Conservation (phyloP, 2,888 invertebrate species). For the Sthenelais limicola region DNA sequence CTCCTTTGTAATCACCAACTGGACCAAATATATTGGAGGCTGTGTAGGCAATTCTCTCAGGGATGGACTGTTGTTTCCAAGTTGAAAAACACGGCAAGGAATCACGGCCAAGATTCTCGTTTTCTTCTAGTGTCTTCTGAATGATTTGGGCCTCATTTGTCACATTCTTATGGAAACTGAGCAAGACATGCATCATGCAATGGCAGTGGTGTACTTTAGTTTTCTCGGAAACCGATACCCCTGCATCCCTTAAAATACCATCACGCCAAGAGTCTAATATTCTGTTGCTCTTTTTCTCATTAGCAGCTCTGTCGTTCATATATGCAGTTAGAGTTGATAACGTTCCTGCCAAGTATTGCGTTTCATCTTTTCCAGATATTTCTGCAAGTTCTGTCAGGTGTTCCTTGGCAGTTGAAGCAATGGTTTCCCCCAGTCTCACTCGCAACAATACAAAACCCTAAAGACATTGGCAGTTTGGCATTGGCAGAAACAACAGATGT, state of each 20-base stretch:
- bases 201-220: neutral
- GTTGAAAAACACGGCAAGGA: neutral
- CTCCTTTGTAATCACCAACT: slow-evolving; percentile 2
- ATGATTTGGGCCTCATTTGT: neutral
- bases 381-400: slow-evolving; percentile 18
- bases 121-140: neutral
- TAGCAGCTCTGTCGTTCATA: slow-evolving; percentile 11
- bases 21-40: slow-evolving; percentile 13
- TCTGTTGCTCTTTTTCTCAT: slow-evolving; percentile 10
- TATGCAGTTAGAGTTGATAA: slow-evolving; percentile 6
- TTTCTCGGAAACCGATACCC: neutral
- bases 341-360: neutral
- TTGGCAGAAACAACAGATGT: neutral
- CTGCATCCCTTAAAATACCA: neutral
- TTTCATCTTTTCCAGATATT: slow-evolving; percentile 5
- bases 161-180: slow-evolving; percentile 10
- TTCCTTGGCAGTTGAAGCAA: slow-evolving; percentile 1
- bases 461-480: neutral
- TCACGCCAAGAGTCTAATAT: neutral
- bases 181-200: slow-evolving; percentile 27
- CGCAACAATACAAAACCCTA: slow-evolving; percentile 16
- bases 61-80: slow-evolving; percentile 1
- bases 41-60: slow-evolving; percentile 1
- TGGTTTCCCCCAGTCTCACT: slow-evolving; percentile 13
- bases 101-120: neutral